Base-by-base conservation (phyloP, 2,113 vertebrate species). In the Pyrgilauda ruficollis region DNA sequence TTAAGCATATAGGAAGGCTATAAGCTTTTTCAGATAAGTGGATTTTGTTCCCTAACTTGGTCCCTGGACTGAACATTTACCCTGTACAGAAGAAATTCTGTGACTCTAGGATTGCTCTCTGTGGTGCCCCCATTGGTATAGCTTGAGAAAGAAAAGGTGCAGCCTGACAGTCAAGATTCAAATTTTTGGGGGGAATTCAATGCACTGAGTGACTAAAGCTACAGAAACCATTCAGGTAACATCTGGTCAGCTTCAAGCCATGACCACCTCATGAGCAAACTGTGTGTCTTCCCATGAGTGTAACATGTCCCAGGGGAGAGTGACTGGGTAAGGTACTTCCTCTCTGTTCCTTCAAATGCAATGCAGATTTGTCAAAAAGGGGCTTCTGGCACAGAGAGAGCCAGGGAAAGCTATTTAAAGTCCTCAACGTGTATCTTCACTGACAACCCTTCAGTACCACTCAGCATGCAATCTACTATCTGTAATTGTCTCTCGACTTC, bases 251-350 rank as follows among this genome's bases (percentile, higher is more conserved):
- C 70, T 33, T 63, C 52, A 84, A 41, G 28, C 46, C 58, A 23
- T 9, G n/a, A 37, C 5, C 22, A 74, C 18, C 43, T 69, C 28
- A 19, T 30, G 39, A 55, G 11, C 7, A 56, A 61, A 49, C 7
- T 37, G 0, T 44, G 27, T 49, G 16, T 22, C 50, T 70, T 33
- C 52, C 52, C 4, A 4, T 5, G 24, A 44, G 4, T 0, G 0
- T 13, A 39, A 21, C 11, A 6, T 7, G 26, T n/a, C n/a, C 52
- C 23, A 55, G 68, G 43, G 84, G 72, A 81, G 11, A 39, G 21
- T 27, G 16, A n/a, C 8, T 41, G 35, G 7, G 13, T 67, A 64
- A 83, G 15, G 35, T 33, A 50, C 21, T 79, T 62, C 31, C 27
- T 92, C 1, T 0, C 28, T 64, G 7, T 49, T 88, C 50, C 21